Evolutionary conservation across 2,113 vertebrate genomes (phyloP), one percentile per base, ranked within the genome.

Genomic region (Thymallus thymallus): DNA sequence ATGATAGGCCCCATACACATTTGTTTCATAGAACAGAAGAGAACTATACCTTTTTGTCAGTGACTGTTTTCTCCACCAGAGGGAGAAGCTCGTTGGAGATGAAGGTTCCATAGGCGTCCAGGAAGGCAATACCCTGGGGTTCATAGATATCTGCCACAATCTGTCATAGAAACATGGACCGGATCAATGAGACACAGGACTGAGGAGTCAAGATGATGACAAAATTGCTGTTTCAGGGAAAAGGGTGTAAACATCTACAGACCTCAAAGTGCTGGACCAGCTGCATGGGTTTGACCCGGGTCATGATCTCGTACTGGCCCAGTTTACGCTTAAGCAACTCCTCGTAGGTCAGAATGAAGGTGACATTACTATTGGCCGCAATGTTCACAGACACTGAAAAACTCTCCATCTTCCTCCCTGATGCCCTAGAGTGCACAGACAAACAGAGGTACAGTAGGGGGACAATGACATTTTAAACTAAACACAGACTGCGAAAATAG

Each of bases 371-470:
- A 76, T 86, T 75, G 72, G 95, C 91, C 30, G 93, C 93, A 5
- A 97, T 56, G 64, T 94, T 96, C 75, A 99, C 91, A 5, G 94
- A 95, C 76, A 99, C 95, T 4, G 92, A 93, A 83, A 98, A 98
- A 83, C 90, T 96, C 85, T 98, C 97, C 88, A 97, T 97, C 73
- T 94, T 96, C 79, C 97, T 95, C 29, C 97, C 97, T 0, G 95
- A 96, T 58, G 91, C 93, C 87, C 96, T 98, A 69, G 3, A 80
- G 76, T 16, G 55, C 1, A 73, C 16, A 68, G n/a, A 68, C 2
- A 80, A 14, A 76, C 20, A 76, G 6, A 46, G n/a, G 22, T 2
- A 80, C 83, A 88, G 5, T 20, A 13, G 6, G 18, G 6, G 56
- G n/a, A 23, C 51, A 14, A 14, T 20, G 16, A 55, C 51, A 55